phyloP scores from a whole-genome alignment of 2,113 vertebrate species.

The Cottus gobio region DNA sequence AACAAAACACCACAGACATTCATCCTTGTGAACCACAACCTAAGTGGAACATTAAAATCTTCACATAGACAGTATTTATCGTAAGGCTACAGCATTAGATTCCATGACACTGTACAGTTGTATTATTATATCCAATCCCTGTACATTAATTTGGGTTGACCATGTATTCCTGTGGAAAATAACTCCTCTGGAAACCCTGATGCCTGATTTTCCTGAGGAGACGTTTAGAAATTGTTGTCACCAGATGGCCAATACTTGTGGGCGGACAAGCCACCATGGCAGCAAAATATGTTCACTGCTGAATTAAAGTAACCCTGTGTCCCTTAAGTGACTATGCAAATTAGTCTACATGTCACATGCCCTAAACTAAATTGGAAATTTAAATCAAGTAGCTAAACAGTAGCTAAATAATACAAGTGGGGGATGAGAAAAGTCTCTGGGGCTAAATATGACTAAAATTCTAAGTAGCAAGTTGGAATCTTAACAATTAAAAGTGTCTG shows the following conservation, averaged over 20 bases:
- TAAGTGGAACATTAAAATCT: constrained; percentile 19
- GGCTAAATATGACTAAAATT: constrained; percentile 60
- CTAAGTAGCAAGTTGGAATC: constrained; percentile 37
- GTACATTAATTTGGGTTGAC: constrained; percentile 32
- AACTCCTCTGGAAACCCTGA: constrained; percentile 46
- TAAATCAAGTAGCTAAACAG: constrained; percentile 70
- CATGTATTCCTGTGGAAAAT: constrained; percentile 53
- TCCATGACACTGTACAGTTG: constrained; percentile 24
- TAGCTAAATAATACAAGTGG: constrained; percentile 66
- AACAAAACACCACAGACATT: neutral
- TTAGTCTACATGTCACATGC: constrained; percentile 71
- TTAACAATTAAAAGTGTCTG: constrained; percentile 53
- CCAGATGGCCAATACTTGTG: constrained; percentile 70
- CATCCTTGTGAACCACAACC: neutral
- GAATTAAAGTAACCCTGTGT: constrained; percentile 68
- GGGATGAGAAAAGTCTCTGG: constrained; percentile 48
- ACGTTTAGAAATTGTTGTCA: constrained; percentile 60
- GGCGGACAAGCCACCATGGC: constrained; percentile 61
- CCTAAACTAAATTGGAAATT: constrained; percentile 70
- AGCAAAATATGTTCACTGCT: constrained; percentile 69
- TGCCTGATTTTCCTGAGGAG: constrained; percentile 51
- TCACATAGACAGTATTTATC: constrained; percentile 10
- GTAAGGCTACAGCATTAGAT: neutral
- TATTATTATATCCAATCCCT: neutral
- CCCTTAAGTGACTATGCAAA: constrained; percentile 72